A percentile compares a stretch with the other conserved stretches of the same genome.
Conservation (phyloP, 2,888 invertebrate species). For the Ethmia dodecea region DNA sequence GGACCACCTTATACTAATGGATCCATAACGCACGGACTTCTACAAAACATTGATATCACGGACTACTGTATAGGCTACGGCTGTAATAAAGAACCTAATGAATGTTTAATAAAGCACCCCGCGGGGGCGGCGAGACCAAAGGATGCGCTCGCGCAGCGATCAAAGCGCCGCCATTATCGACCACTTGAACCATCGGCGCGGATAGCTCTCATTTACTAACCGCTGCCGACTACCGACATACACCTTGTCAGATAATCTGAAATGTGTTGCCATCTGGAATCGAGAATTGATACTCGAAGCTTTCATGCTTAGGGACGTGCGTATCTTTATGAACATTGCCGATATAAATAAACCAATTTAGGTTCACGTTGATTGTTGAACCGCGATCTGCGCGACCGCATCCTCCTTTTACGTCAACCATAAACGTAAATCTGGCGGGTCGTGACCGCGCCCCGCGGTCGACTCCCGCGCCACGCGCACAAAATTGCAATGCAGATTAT, state of each 20-base stretch:
- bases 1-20: constrained; percentile 5
- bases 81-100: constrained; percentile 47
- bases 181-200: constrained; percentile 49
- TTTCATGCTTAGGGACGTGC: too few species aligned
- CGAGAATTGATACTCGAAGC: too few species aligned
- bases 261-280: too few species aligned
- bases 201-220: constrained; percentile 47
- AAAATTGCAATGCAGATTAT: too few species aligned
- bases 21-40: constrained; percentile 9
- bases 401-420: constrained; percentile 42
- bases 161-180: constrained; percentile 63
- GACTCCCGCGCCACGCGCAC: constrained; percentile 17
- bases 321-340: too few species aligned
- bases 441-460: constrained; percentile 12
- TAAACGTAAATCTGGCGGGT: constrained; percentile 39
- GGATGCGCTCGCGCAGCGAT: constrained; percentile 23
- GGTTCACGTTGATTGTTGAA: too few species aligned
- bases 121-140: constrained; percentile 62
- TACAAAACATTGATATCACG: constrained; percentile 2
- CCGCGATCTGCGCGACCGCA: constrained; percentile 20
- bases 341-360: too few species aligned
- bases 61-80: constrained; percentile 18
- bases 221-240: constrained; percentile 55
- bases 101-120: constrained; percentile 55
- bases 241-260: constrained; percentile 22